Base-by-base conservation (phyloP, 2,113 vertebrate genomes). In the Tricholaema leucomelas region DNA sequence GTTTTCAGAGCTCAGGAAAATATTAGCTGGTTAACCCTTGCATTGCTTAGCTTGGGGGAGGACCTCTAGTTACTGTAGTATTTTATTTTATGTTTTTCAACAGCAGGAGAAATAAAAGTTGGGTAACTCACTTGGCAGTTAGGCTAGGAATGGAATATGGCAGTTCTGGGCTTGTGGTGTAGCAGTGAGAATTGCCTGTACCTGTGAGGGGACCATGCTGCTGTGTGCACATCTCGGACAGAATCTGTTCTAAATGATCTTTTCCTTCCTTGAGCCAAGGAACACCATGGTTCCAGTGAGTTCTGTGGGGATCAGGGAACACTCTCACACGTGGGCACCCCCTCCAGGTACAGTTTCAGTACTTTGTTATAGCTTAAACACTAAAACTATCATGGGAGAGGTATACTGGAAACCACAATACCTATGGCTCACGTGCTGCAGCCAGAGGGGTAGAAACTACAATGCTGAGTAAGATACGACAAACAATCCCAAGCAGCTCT, bases 21-120 rank as follows among this genome's bases (percentile, higher is more conserved):
- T 92, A 95, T 91, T 81, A 88, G 71, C 67, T 80, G 10, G 63
- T 95, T 96, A 96, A 96, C 88, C 67, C 84, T 91, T 94, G 23
- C 59, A 20, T 56, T 85, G 33, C 84, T 79, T 33, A 16, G 18
- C 55, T 81, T n/a, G 15, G 72, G 17, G 56, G 27, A 56, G 15
- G 31, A 21, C 9, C 11, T 11, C 24, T 50, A 12, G 59, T 70
- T 36, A 18, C 46, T 66, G 58, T 27, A 42, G 36, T 46, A 2
- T 52, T 80, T 54, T 69, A 4, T 55, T 79, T 78, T n/a, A 10
- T 55, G 48, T 73, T 58, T 81, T 72, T 55, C 66, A 79, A 89
- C 28, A 5, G 52, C 36, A 83, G 21, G 13, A 75, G 44, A 55
- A 65, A 21, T 28, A 18, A 44, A 44, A 44, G 33, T 58, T 76